Evolutionary conservation across 2,113 vertebrate genomes (phyloP).

Genomic region (Nothocercus julius): DNA sequence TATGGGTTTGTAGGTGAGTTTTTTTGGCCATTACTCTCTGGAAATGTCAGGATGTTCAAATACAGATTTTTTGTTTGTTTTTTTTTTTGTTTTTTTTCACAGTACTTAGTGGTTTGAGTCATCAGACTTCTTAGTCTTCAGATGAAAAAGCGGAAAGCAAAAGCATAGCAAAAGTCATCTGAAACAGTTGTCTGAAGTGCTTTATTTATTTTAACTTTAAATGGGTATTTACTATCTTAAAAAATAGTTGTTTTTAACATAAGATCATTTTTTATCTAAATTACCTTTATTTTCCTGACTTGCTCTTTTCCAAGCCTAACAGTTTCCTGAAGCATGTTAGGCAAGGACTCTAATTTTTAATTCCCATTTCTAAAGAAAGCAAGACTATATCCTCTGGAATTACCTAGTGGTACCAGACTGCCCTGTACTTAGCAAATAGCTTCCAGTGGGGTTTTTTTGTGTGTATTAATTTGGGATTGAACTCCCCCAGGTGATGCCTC

Average conservation of each 20-base stretch:
- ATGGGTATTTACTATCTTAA: no score
- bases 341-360: background rate
- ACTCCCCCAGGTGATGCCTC: conserved; percentile 85
- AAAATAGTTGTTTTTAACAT: no score
- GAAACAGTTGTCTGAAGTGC: background rate
- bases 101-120: background rate
- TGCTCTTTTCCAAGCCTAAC: background rate
- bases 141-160: background rate
- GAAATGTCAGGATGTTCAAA: background rate
- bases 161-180: background rate
- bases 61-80: background rate
- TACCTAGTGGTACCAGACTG: background rate
- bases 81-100: background rate
- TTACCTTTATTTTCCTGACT: background rate
- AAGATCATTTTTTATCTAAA: background rate
- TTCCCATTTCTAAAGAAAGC: background rate
- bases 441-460: background rate
- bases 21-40: background rate
- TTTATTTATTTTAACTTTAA: background rate
- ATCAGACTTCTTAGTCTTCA: background rate
- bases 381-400: background rate
- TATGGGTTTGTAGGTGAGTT: background rate
- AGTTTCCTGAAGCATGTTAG: background rate
- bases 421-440: background rate
- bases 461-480: background rate